These are phyloP conservation scores for Pempheris klunzingeri DNA, from an alignment of 2,797 vertebrate species.

Conservation along the genomic window DNA sequence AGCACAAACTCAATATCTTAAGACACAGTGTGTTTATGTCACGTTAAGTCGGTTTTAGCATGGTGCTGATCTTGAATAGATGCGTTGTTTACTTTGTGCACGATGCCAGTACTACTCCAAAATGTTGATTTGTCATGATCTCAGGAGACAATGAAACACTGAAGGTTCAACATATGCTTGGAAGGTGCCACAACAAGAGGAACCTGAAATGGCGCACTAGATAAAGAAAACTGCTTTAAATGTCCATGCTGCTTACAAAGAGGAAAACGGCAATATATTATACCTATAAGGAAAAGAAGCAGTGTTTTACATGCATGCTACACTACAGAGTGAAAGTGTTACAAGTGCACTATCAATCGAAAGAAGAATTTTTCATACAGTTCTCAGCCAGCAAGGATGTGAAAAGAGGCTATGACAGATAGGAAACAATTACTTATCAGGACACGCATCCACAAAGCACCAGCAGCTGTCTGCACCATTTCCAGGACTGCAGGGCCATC, in stretches of 20 bases:
- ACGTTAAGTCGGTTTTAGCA: slow-evolving; percentile 67
- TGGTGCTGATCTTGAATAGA: slow-evolving; percentile 67
- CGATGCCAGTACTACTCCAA: slow-evolving; percentile 48
- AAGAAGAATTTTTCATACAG: slow-evolving; percentile 60
- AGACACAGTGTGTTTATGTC: slow-evolving; percentile 59
- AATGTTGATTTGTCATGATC: slow-evolving; percentile 79
- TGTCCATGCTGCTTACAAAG: slow-evolving; percentile 54
- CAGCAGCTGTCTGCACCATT: slow-evolving; percentile 80
- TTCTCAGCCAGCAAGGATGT: slow-evolving; percentile 63
- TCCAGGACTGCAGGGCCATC: slow-evolving; percentile 70
- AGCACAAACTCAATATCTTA: slow-evolving; percentile 70
- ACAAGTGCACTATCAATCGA: slow-evolving; percentile 58
- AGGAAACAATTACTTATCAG: slow-evolving; percentile 84
- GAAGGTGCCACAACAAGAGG: slow-evolving; percentile 67
- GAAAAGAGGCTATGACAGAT: slow-evolving; percentile 76
- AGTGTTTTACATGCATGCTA: slow-evolving; percentile 70
- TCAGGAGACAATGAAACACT: slow-evolving; percentile 69
- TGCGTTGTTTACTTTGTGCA: slow-evolving; percentile 61
- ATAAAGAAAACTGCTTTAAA: slow-evolving; percentile 56
- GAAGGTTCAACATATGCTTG: slow-evolving; percentile 76
- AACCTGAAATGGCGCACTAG: slow-evolving; percentile 59
- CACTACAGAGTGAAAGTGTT: slow-evolving; percentile 57
- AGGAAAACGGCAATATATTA: slow-evolving; percentile 54
- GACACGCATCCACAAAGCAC: slow-evolving; percentile 76
- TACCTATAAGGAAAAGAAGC: slow-evolving; percentile 37